These are phyloP conservation scores for Cairina moschata DNA, from an alignment of 2,113 vertebrate species.

Conservation along the genomic window DNA sequence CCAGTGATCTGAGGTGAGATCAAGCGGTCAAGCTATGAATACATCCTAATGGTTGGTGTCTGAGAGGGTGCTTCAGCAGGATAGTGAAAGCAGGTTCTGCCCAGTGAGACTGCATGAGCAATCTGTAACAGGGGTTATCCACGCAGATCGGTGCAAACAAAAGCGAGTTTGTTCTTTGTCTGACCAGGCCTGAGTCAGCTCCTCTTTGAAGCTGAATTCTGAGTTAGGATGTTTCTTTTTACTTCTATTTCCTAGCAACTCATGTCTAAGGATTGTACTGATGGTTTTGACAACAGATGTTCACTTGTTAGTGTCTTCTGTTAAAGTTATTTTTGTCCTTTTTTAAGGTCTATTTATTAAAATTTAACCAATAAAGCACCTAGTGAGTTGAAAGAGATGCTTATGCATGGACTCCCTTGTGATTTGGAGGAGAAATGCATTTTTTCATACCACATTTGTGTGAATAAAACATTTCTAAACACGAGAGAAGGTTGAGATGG, in stretches of 20 bases:
- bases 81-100: background rate
- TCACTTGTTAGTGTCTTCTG: background rate
- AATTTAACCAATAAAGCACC: background rate
- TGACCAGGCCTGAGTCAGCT: constrained; percentile 24
- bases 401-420: background rate
- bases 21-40: background rate
- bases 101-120: background rate
- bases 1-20: background rate
- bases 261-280: background rate
- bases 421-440: background rate
- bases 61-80: background rate
- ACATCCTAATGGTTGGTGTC: background rate
- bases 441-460: background rate
- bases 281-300: constrained; percentile 12
- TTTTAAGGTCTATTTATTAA: background rate
- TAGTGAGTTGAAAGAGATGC: background rate
- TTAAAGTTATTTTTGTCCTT: background rate
- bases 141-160: background rate
- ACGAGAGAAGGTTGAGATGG: background rate
- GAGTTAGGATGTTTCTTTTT: constrained; percentile 10
- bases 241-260: constrained; percentile 50
- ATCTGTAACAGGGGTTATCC: background rate
- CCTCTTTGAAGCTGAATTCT: constrained; percentile 7
- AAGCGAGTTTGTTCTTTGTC: background rate
- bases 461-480: background rate